These are phyloP conservation scores for Mesaphorura yosii DNA, from an alignment of 1,140 invertebrate species.

Conservation along the genomic window DNA sequence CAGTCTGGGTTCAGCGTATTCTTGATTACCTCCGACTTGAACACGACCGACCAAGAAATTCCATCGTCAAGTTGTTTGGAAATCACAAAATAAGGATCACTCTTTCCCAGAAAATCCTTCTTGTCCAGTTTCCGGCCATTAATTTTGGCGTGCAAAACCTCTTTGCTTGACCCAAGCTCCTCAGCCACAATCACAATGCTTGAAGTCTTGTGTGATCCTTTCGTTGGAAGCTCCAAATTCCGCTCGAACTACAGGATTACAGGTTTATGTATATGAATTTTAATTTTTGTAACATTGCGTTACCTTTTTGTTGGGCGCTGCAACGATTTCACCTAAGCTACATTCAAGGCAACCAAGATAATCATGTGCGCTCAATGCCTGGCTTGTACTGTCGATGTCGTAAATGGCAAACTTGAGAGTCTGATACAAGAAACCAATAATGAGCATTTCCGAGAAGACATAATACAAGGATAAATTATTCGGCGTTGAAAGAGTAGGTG, in stretches of 20 bases:
- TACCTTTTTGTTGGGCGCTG: constrained; percentile 32
- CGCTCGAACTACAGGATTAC: constrained; percentile 15
- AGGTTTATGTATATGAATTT: neutral
- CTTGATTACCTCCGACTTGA: constrained; percentile 46
- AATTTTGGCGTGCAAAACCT: constrained; percentile 41
- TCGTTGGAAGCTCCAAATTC: constrained; percentile 21
- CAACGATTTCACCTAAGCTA: constrained; percentile 29
- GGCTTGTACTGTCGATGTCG: constrained; percentile 32
- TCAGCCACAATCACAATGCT: constrained; percentile 39
- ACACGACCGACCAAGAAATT: constrained; percentile 42
- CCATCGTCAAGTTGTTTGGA: constrained; percentile 40
- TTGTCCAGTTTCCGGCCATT: constrained; percentile 42
- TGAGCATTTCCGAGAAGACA: neutral
- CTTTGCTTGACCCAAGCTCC: constrained; percentile 41
- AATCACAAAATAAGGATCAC: constrained; percentile 45
- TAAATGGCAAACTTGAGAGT: constrained; percentile 35
- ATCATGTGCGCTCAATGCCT: constrained; percentile 37
- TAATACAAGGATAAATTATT: neutral
- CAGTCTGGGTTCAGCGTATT: constrained; percentile 46
- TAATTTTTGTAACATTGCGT: neutral
- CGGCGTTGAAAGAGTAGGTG: neutral
- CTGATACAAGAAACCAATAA: constrained; percentile 26
- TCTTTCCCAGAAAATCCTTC: constrained; percentile 46
- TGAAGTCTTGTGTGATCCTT: constrained; percentile 25
- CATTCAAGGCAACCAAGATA: constrained; percentile 40